A percentile compares a stretch with the other conserved stretches of the same genome.
phyloP scores from a whole-genome alignment of 2,888 invertebrate species.

The Muscina levida region DNA sequence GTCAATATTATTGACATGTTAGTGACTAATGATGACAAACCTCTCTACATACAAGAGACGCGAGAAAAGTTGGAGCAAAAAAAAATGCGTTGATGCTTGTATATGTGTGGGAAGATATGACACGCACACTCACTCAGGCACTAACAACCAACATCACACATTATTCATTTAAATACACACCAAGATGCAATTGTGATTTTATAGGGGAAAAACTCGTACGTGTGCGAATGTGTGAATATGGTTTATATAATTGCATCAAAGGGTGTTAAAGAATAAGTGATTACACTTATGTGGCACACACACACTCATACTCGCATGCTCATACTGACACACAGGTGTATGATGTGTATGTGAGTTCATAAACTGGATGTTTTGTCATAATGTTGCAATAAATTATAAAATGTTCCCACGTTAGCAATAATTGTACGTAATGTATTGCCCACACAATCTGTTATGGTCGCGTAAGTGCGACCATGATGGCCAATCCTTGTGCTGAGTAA shows the following conservation, averaged over 20 bases:
- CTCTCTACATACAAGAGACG: slow-evolving; percentile 27
- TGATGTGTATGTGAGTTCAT: neutral
- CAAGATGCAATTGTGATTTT: slow-evolving; percentile 10
- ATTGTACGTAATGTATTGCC: slow-evolving; percentile 32
- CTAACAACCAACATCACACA: slow-evolving; percentile 2
- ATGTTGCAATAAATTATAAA: slow-evolving; percentile 16
- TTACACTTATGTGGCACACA: too few relatives aligned
- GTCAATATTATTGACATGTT: slow-evolving; percentile 64
- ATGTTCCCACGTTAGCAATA: slow-evolving; percentile 25
- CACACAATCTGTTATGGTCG: neutral
- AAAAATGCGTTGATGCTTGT: neutral
- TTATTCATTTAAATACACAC: neutral
- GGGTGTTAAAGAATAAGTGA: slow-evolving; percentile 25
- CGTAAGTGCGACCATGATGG: too few relatives aligned
- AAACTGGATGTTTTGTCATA: neutral
- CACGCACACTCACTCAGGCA: too few relatives aligned
- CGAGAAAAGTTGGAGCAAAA: neutral
- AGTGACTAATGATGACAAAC: slow-evolving; percentile 58
- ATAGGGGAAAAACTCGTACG: neutral
- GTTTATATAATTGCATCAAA: slow-evolving; percentile 30
- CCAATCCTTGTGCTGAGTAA: too few relatives aligned
- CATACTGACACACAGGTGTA: too few relatives aligned
- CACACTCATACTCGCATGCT: too few relatives aligned
- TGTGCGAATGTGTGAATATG: slow-evolving; percentile 2
- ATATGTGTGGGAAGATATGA: neutral